Base-by-base conservation (phyloP, 2,888 invertebrate species). In the Coelogynopora nodosa region DNA sequence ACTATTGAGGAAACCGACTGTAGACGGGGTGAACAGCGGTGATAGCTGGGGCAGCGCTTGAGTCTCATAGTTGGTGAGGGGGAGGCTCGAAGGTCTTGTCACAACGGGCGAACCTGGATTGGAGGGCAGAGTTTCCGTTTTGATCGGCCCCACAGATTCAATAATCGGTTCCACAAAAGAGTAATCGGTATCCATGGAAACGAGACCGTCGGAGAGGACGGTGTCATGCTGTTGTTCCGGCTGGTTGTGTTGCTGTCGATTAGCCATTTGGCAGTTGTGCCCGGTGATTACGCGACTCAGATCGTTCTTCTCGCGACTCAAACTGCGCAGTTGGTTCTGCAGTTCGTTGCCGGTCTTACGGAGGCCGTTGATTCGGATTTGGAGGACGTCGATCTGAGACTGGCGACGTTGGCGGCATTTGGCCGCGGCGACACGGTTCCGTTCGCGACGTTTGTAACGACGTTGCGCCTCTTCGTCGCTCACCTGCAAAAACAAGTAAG, bases 1-100 rank as follows among this genome's bases (percentile, higher is more conserved):
- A 18, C 18, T 49, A 18, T 49, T 49, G 49, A 49, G 49, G 49
- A 49, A 49, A 18, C 49, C 18, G 49, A 83, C 31, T 2, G 83
- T 83, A n/a, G 83, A 83, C 2, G 83, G 83, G 30, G 83, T 83
- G 2, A 83, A 30, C 29, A 83, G 83, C 5, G 83, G 83, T 5
- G 83, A 83, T 29, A 83, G 83, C 26, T 49, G 49, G 5, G 49
- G 49, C 49, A 49, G 18, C 10, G 49, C 49, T 18, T 49, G 49
- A 49, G 5, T 49, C 18, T 49, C 49, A 18, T 13, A 49, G 49
- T 18, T 49, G 5, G 49, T 49, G 10, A 49, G 18, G 10, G 49
- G 49, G 5, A 49, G 49, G 49, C 49, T 49, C 5, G 49, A 49
- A 18, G 49, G 49, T 49, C 49, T 5, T 13, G 49, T 49, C 49